Percentiles rank a stretch among this genome's conserved stretches.
Conservation (phyloP, 2,888 invertebrate genomes). For the Diadegma fenestrale region DNA sequence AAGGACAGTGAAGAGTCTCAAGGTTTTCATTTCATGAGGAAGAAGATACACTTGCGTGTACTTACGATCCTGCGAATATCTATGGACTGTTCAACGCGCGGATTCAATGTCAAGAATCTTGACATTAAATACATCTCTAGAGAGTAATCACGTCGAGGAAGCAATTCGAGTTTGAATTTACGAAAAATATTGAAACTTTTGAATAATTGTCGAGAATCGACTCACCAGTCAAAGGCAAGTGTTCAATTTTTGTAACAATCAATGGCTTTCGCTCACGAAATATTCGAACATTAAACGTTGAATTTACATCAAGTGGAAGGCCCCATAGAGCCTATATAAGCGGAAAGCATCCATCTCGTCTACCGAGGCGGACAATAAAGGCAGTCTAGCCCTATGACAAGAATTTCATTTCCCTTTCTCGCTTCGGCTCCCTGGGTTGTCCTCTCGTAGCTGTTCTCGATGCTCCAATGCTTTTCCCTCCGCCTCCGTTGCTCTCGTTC, state of each 20-base stretch:
- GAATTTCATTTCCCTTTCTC: slow-evolving; percentile 80
- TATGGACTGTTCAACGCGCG: slow-evolving; percentile 16
- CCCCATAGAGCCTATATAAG: slow-evolving; percentile 23
- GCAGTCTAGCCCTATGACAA: slow-evolving; percentile 72
- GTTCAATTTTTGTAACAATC: no score
- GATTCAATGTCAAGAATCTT: background rate
- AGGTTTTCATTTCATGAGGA: slow-evolving; percentile 64
- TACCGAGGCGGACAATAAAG: slow-evolving; percentile 69
- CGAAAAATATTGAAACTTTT: background rate
- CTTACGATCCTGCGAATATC: background rate
- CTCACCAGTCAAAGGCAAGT: no score
- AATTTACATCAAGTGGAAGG: background rate
- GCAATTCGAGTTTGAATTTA: background rate
- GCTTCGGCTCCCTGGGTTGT: slow-evolving; percentile 70
- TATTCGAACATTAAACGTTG: background rate
- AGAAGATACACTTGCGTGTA: slow-evolving; percentile 56
- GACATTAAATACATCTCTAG: background rate
- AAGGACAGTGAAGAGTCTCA: slow-evolving; percentile 53
- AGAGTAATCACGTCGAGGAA: background rate
- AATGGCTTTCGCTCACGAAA: background rate
- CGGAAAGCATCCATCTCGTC: slow-evolving; percentile 65
- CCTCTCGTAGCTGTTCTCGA: slow-evolving; percentile 55
- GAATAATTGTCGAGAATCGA: background rate
- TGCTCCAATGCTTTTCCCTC: slow-evolving; percentile 43
- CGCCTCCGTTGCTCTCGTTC: slow-evolving; percentile 17